Evolutionary conservation across 2,888 invertebrate genomes (phyloP), one percentile per base, ranked within the genome.

Genomic region (Caenorhabditis becei): DNA sequence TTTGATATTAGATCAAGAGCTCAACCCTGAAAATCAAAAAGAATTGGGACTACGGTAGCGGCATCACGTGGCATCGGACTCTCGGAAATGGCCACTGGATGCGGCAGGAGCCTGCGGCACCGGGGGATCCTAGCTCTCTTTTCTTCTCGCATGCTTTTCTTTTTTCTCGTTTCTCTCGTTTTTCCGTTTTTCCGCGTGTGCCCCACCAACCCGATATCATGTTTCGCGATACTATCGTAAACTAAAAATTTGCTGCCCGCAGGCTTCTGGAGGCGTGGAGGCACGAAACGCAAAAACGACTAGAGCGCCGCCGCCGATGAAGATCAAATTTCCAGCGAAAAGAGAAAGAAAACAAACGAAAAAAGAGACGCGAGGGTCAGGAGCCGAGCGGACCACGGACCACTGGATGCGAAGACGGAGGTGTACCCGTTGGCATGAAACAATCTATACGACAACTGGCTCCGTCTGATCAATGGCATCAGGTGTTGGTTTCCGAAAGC

Each of bases 141-240:
- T 66, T 26, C 24, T 77, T 75, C 54, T 65, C 51, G 14, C 74
- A 65, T 74, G 65, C 75, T 67, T 59, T 67, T 75, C 61, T 62
- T 54, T 54, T 62, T 69, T 44, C 44, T 44, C 24, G 20, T 63
- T 41, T 49, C 16, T 41, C 41, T 41, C 41, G 5, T 65, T 63
- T 74, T 66, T 47, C 24, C 61, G 59, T 54, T 77, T 77, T 77
- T 69, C 51, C 69, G 62, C 61, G 54, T 47, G 72, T 62, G 28
- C 62, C 59, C 77, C 67, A 47, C 65, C 65, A 54, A 63, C 51
- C 65, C 74, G 74, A 74, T 74, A 74, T 74, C 74, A 74, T 74
- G 74, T 74, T 74, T 74, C 74, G 74, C 74, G 74, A 74, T 74
- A 74, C 74, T 74, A 74, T 65, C 74, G 74, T 74, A 66, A 66